phyloP scores from a whole-genome alignment of 2,888 invertebrate genomes.

The Lepidocyrtoides sp. region DNA sequence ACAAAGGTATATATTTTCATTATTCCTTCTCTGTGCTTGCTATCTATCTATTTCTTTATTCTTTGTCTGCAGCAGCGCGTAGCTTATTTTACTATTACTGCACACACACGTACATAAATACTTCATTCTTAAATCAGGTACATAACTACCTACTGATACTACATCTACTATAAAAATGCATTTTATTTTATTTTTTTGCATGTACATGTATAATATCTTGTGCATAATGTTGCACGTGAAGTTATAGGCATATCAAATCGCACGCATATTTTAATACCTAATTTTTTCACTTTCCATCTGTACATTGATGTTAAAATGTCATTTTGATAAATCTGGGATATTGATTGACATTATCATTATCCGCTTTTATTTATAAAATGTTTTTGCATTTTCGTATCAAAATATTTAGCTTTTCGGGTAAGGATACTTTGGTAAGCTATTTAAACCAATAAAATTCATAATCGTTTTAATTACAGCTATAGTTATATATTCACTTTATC shows the following conservation, averaged over 20 bases:
- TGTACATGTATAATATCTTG: background rate
- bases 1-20: background rate
- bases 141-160: background rate
- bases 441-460: no score
- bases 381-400: no score
- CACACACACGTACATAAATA: background rate
- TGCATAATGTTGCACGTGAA: background rate
- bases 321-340: background rate
- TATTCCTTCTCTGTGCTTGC: background rate
- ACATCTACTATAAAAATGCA: background rate
- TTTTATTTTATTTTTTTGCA: background rate
- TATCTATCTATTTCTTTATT: background rate
- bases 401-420: no score
- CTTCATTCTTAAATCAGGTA: constrained; percentile 50
- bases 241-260: background rate
- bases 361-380: no score
- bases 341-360: background rate
- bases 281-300: no score
- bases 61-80: background rate
- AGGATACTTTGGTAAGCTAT: no score
- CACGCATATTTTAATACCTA: background rate
- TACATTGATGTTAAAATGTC: no score
- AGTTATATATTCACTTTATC: no score
- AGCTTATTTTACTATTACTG: background rate
- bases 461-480: no score